Percentiles rank a stretch among this genome's conserved stretches.
phyloP scores from a whole-genome alignment of 2,113 vertebrate species.

The Lipotes vexillifer region DNA sequence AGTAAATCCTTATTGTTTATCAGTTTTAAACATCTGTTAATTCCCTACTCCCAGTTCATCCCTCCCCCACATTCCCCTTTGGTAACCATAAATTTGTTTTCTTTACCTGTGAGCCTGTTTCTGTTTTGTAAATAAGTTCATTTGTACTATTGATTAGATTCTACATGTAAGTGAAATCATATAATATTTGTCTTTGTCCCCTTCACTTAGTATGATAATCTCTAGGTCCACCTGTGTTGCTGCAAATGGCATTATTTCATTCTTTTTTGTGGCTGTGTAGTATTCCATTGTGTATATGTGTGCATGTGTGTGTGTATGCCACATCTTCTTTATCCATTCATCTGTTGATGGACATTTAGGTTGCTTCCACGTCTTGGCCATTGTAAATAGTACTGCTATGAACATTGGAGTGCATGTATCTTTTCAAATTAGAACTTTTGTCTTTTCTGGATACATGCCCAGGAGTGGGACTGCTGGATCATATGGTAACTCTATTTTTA shows the following conservation, averaged over 20 bases:
- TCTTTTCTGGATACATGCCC: neutral
- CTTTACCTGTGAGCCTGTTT: neutral
- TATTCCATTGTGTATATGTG: neutral
- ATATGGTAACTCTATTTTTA: neutral
- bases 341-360: neutral
- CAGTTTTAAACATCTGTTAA: neutral
- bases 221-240: neutral
- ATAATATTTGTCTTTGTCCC: neutral
- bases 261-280: neutral
- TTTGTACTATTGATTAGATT: neutral
- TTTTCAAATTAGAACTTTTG: neutral
- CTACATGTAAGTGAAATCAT: neutral
- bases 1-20: neutral
- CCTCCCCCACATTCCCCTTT: neutral
- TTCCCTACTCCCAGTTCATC: neutral
- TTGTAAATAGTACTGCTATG: neutral
- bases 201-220: neutral
- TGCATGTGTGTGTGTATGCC: no score
- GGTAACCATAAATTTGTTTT: neutral
- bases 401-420: neutral
- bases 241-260: neutral
- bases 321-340: neutral
- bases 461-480: neutral
- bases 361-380: neutral
- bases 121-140: neutral